Conservation (phyloP, 2,113 vertebrate genomes). For the Solea solea region DNA sequence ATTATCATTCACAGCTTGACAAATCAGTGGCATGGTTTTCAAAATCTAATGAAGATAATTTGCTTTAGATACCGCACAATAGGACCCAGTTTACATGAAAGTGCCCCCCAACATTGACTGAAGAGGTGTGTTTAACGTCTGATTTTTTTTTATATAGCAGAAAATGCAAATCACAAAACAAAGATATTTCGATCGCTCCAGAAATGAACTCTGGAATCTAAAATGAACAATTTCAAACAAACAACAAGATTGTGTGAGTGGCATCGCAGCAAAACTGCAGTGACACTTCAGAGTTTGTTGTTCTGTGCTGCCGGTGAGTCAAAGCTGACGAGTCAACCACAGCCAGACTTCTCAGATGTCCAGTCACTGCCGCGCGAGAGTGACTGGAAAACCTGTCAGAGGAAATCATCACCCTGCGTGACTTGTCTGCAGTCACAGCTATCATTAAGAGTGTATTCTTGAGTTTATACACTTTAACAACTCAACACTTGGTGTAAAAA, state of each 20-base stretch:
- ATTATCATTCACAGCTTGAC: conserved; percentile 81
- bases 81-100: conserved; percentile 72
- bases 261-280: conserved; percentile 25
- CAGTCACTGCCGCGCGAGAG: conserved; percentile 53
- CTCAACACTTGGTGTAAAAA: no score
- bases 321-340: conserved; percentile 57
- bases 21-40: conserved; percentile 74
- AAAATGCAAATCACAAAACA: no score
- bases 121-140: conserved; percentile 60
- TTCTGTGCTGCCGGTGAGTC: conserved; percentile 62
- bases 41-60: conserved; percentile 78
- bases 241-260: conserved; percentile 46
- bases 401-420: conserved; percentile 34
- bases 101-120: conserved; percentile 66
- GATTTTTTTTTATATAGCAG: not conserved
- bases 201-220: conserved; percentile 25
- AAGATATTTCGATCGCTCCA: not conserved
- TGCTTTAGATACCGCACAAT: conserved; percentile 74
- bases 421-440: conserved; percentile 13
- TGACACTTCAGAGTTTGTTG: conserved; percentile 50
- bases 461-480: no score
- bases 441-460: not conserved
- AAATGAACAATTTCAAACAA: conserved; percentile 21
- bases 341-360: conserved; percentile 57
- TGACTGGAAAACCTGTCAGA: conserved; percentile 65